phyloP scores from a whole-genome alignment of 2,888 invertebrate species.

The Ormia ochracea region DNA sequence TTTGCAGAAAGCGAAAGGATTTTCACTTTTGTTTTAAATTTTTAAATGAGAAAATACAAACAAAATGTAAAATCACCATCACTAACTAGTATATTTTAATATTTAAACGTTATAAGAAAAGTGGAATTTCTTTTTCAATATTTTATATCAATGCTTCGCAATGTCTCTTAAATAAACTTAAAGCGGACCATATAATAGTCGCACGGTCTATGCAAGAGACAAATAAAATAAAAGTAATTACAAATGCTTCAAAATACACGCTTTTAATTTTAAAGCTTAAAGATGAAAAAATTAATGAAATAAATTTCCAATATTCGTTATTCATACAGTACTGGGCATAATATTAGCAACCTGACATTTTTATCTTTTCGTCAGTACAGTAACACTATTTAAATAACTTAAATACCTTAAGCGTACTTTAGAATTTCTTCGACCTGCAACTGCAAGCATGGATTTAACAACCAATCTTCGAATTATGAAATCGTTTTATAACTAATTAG shows the following conservation, averaged over 20 bases:
- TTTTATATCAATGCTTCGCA: constrained; percentile 39
- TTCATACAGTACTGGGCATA: no score
- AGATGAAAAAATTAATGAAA: background rate
- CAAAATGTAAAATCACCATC: constrained; percentile 31
- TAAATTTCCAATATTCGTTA: constrained; percentile 2
- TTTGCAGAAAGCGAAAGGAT: constrained; percentile 64
- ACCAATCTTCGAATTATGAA: no score
- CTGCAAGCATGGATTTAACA: no score
- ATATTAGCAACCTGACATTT: no score
- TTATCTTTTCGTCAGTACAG: no score
- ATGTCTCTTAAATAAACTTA: background rate
- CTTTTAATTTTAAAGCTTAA: constrained; percentile 16
- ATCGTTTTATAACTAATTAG: no score
- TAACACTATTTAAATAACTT: no score
- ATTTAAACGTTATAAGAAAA: constrained; percentile 38
- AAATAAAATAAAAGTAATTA: background rate
- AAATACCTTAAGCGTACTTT: no score
- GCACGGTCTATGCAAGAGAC: background rate
- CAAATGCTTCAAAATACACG: constrained; percentile 11
- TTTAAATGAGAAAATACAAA: constrained; percentile 12
- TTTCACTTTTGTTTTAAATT: constrained; percentile 53
- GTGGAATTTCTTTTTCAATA: constrained; percentile 28
- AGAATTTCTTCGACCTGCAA: no score
- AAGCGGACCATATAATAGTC: constrained; percentile 23
- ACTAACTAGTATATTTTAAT: constrained; percentile 46